phyloP scores from a whole-genome alignment of 2,888 invertebrate genomes.

The Chaetogeoica ovagalla region DNA sequence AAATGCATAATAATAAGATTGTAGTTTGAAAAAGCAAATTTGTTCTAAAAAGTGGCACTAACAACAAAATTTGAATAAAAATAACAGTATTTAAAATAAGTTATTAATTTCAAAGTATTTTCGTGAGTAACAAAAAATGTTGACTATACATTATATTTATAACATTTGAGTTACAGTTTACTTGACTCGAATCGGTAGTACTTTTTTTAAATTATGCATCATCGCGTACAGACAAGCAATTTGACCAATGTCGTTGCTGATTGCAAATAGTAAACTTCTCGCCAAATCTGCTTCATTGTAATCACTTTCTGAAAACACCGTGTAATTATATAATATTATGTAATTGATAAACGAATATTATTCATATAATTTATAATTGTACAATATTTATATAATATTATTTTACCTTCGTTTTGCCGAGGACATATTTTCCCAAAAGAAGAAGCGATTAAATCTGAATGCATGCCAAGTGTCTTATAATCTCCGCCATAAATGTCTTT shows the following conservation, averaged over 20 bases:
- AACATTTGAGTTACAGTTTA: too few relatives aligned
- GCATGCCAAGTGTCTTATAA: conserved; percentile 64
- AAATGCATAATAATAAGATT: too few relatives aligned
- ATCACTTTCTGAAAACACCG: conserved; percentile 57
- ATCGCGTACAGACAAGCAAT: conserved; percentile 71
- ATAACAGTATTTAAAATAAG: too few relatives aligned
- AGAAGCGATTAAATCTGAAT: conserved; percentile 69
- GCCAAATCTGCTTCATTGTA: conserved; percentile 67
- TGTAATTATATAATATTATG: neutral
- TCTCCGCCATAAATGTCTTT: conserved; percentile 71
- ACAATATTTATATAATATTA: neutral
- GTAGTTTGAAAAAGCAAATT: too few relatives aligned
- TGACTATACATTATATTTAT: too few relatives aligned
- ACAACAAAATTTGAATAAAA: too few relatives aligned
- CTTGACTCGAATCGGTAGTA: conserved; percentile 51
- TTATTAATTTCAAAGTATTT: too few relatives aligned
- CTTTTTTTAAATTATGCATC: conserved; percentile 65
- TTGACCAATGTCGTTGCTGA: conserved; percentile 74
- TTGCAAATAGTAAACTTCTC: conserved; percentile 67
- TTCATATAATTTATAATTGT: neutral
- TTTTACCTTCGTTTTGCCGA: conserved; percentile 56
- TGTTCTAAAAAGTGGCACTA: neutral
- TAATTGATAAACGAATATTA: neutral
- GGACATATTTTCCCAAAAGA: conserved; percentile 68
- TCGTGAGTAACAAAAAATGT: too few relatives aligned